These are phyloP conservation scores for Apoda limacodes DNA, from an alignment of 2,888 invertebrate genomes.

Conservation along the genomic window DNA sequence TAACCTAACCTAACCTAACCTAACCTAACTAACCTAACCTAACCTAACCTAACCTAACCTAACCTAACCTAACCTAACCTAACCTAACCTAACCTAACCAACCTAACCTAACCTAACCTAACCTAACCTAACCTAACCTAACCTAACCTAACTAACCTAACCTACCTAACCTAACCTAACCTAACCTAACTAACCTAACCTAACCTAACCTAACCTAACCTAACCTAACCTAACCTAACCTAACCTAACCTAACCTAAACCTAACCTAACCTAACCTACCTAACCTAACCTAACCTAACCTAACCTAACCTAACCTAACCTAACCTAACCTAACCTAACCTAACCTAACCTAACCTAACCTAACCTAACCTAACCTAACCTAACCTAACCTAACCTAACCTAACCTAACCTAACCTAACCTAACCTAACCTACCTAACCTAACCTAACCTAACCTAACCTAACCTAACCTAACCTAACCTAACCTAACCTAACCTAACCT, in stretches of 20 bases:
- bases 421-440: conserved; percentile 21
- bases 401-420: conserved; percentile 21
- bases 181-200: conserved; percentile 15
- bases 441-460: conserved; percentile 23
- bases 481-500: conserved; percentile 18
- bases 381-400: conserved; percentile 21
- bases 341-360: conserved; percentile 12
- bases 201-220: conserved; percentile 18
- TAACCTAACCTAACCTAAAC: conserved; percentile 17
- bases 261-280: conserved; percentile 16
- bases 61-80: conserved; percentile 14
- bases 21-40: conserved; percentile 13
- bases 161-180: conserved; percentile 17
- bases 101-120: conserved; percentile 14
- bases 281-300: conserved; percentile 14
- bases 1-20: conserved; percentile 10
- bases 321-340: conserved; percentile 16
- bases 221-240: conserved; percentile 19
- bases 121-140: conserved; percentile 15
- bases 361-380: conserved; percentile 18
- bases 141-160: conserved; percentile 13
- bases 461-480: conserved; percentile 21
- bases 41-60: conserved; percentile 14
- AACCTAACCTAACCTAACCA: conserved; percentile 12
- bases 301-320: conserved; percentile 16